These are phyloP conservation scores for Emys orbicularis DNA, from an alignment of 2,797 vertebrate species.

Conservation along the genomic window DNA sequence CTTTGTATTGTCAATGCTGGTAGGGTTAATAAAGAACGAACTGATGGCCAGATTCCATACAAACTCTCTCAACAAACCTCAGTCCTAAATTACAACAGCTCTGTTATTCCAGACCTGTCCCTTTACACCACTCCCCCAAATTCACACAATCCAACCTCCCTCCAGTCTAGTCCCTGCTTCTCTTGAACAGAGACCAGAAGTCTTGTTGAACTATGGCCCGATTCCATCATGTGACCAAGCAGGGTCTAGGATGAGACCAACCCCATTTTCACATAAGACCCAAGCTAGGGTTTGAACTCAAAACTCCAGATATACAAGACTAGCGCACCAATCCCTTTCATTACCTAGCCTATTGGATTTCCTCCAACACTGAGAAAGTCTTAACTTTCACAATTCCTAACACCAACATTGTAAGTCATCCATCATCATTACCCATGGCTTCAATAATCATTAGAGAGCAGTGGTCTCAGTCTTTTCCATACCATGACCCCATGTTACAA, in stretches of 20 bases:
- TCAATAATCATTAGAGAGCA: not conserved
- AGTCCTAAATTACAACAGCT: not conserved
- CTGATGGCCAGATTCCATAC: not conserved
- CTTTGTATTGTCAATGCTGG: not conserved
- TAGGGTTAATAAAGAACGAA: not conserved
- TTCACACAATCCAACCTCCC: not conserved
- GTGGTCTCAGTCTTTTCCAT: not conserved
- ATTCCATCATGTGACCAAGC: not conserved
- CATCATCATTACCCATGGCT: not conserved
- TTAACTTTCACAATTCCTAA: not conserved
- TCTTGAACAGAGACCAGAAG: not conserved
- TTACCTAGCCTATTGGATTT: not conserved
- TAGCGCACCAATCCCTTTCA: not conserved
- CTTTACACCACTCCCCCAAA: rapidly evolving
- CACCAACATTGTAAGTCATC: not conserved
- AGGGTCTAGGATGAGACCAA: not conserved
- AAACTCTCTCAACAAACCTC: not conserved
- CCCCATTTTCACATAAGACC: not conserved
- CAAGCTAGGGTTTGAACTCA: not conserved
- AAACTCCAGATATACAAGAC: not conserved
- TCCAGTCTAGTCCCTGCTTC: not conserved
- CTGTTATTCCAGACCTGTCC: not conserved
- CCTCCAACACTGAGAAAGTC: not conserved
- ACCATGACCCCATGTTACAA: not conserved
- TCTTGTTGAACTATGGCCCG: no score